Evolutionary conservation across 2,113 vertebrate species (phyloP).

Genomic region (Rhinolophus ferrumequinum): DNA sequence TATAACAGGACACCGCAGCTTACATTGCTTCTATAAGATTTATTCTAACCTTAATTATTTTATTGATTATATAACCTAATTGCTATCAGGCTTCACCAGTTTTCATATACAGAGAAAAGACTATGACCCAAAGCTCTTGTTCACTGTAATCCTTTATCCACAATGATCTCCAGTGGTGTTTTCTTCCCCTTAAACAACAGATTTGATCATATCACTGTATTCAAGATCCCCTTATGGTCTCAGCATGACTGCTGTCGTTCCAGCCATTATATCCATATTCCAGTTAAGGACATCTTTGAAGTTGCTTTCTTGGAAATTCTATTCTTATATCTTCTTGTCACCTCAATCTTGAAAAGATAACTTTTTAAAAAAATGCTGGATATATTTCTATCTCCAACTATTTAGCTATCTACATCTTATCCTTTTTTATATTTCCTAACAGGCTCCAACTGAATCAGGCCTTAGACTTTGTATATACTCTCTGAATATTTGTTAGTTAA

Average conservation of each 20-base stretch:
- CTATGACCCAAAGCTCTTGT: neutral
- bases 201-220: neutral
- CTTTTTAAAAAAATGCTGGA: neutral
- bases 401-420: neutral
- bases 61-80: neutral
- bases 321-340: neutral
- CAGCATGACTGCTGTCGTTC: neutral
- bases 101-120: neutral
- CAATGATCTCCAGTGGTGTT: neutral
- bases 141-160: neutral
- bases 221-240: neutral
- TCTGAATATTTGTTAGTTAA: constrained; percentile 13
- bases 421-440: neutral
- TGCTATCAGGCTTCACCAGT: neutral
- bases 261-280: neutral
- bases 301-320: neutral
- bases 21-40: neutral
- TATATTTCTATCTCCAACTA: neutral
- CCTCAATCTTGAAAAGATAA: neutral
- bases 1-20: neutral
- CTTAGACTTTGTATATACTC: neutral
- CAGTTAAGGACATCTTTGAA: neutral
- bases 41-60: neutral
- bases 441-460: neutral
- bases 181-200: neutral